These are phyloP conservation scores for Ceyx margarethae DNA, from an alignment of 2,113 vertebrate species.

Conservation along the genomic window DNA sequence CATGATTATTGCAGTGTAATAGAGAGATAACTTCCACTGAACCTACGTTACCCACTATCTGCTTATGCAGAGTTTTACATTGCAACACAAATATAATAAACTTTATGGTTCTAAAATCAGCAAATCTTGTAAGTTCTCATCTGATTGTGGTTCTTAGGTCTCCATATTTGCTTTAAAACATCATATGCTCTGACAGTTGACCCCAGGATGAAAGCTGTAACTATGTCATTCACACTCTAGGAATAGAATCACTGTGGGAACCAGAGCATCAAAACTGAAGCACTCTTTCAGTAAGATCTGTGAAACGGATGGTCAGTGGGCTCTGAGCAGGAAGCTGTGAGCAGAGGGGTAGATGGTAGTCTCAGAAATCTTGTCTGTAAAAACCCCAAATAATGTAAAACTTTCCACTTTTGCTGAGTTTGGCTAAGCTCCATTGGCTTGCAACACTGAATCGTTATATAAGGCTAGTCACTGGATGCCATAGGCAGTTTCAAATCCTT, in stretches of 20 bases:
- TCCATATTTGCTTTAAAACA: background rate
- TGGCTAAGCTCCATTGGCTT: conserved; percentile 24
- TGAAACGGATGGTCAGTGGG: background rate
- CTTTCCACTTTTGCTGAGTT: background rate
- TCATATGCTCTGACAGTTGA: background rate
- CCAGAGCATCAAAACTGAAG: background rate
- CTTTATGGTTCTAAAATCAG: background rate
- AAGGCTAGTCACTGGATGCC: background rate
- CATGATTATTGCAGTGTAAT: background rate
- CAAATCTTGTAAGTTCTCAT: background rate
- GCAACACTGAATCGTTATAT: background rate
- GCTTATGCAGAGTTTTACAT: background rate
- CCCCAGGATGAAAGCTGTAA: background rate
- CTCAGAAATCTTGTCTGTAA: background rate
- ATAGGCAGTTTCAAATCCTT: background rate
- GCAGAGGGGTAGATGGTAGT: background rate
- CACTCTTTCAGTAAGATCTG: background rate
- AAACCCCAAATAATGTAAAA: background rate
- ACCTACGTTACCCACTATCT: background rate
- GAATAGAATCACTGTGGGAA: conserved; percentile 25
- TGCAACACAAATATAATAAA: background rate
- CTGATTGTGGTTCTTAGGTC: background rate
- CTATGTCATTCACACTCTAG: background rate
- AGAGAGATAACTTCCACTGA: background rate
- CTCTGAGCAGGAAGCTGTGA: background rate